Conservation (phyloP, 2,797 vertebrate species). For the Myripristis murdjan region DNA sequence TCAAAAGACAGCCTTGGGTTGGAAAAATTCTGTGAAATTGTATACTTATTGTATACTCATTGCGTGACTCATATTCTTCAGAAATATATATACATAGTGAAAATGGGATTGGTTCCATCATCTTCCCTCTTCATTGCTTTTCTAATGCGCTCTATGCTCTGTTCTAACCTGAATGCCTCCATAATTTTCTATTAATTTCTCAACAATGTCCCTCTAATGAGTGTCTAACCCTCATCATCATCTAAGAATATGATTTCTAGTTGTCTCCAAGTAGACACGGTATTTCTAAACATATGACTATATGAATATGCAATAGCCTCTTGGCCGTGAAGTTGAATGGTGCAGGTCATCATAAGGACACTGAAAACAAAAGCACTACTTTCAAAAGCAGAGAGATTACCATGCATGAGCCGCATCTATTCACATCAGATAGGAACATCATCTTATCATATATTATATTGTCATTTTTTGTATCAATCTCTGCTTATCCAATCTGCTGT, state of each 20-base stretch:
- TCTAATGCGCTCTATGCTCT: conserved; percentile 21
- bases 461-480: background rate
- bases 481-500: background rate
- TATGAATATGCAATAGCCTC: background rate
- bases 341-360: background rate
- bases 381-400: background rate
- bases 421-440: background rate
- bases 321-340: background rate
- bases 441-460: background rate
- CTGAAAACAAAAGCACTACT: background rate
- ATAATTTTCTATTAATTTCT: background rate
- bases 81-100: background rate
- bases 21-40: conserved; percentile 1
- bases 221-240: background rate
- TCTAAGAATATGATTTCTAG: background rate
- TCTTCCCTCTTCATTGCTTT: conserved; percentile 8
- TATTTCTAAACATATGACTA: background rate
- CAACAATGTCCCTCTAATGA: background rate
- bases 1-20: conserved; percentile 22
- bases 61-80: conserved; percentile 23
- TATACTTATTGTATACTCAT: conserved; percentile 3
- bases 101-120: conserved; percentile 18
- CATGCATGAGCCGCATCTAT: no score
- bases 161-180: background rate
- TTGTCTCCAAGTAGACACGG: background rate